Evolutionary conservation across 2,888 invertebrate genomes (phyloP), one percentile per base, ranked within the genome.

Genomic region (Synergus umbraculus): DNA sequence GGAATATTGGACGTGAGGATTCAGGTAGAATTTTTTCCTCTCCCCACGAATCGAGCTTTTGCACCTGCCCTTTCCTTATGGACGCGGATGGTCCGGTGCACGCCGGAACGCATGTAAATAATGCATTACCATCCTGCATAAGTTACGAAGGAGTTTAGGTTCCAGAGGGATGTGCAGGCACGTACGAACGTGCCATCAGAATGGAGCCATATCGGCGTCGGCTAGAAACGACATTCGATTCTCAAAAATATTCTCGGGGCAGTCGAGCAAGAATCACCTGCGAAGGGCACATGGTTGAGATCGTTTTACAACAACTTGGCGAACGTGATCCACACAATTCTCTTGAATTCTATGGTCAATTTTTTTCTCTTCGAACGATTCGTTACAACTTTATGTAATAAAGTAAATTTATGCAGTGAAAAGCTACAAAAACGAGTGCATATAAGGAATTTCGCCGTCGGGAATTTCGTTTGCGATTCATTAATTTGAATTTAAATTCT

Each of bases 121-220:
- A 80, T 76, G 80, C 80, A 76, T 80, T 78, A 80, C 76, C 80
- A 66, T 78, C 78, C 78, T 76, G 49, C 69, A 77, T 77, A 77
- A 80, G 78, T 81, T 80, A 81, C 78, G 76, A 79, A 80, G 78
- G 79, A 81, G 79, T 81, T 83, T 76, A 76, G 76, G 78, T 83
- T 83, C 77, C 79, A 79, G 66, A 78, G 73, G 78, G 78, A 79
- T 77, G 79, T 76, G 76, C 67, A 44, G 67, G 80, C 82, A 82
- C 82, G 82, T 82, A 82, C 79, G 80, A 54, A 82, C 82, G 82
- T 79, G 82, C 77, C 79, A 80, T 54, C 73, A 54, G 46, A 54
- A 76, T 43, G 12, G 10, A 37, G 37, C 67, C 67, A 67, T 66
- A 66, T 66, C 43, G 66, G 37, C 49, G 13, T 13, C 15, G 29